Conservation (phyloP, 2,888 invertebrate genomes). For the Drosophila prolongata region DNA sequence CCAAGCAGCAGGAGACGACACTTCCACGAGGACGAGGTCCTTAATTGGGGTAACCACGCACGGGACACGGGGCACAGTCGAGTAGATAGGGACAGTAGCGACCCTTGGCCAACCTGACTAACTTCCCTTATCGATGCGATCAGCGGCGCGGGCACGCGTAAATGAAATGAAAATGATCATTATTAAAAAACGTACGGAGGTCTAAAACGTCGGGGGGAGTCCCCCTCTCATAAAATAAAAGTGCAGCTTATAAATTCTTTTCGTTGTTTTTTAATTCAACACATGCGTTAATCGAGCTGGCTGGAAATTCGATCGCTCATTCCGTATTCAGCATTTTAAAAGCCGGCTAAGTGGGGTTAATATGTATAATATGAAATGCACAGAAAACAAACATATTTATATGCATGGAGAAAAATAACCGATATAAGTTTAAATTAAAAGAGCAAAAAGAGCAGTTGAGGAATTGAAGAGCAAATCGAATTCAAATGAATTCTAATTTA, state of each 20-base stretch:
- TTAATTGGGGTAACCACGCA: conserved; percentile 54
- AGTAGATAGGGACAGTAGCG: conserved; percentile 38
- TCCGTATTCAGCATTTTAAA: conserved; percentile 59
- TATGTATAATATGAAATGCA: conserved; percentile 12
- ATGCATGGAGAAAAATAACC: neutral
- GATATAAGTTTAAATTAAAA: no score
- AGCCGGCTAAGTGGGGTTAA: conserved; percentile 69
- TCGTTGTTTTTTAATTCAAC: conserved; percentile 79
- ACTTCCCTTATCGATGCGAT: conserved; percentile 56
- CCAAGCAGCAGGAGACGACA: conserved; percentile 81
- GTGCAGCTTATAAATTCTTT: conserved; percentile 63
- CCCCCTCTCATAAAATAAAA: conserved; percentile 62
- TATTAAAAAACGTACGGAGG: conserved; percentile 63
- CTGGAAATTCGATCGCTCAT: conserved; percentile 66
- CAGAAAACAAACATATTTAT: neutral
- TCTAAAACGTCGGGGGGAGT: conserved; percentile 31
- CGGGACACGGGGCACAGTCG: conserved; percentile 5
- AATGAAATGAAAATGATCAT: conserved; percentile 83
- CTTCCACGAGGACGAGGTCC: conserved; percentile 50
- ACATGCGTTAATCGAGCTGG: conserved; percentile 81
- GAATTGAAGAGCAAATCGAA: no score
- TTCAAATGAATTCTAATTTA: no score
- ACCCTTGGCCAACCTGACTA: conserved; percentile 52
- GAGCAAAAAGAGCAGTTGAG: no score
- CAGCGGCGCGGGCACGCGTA: conserved; percentile 69